Evolutionary conservation across 1,140 invertebrate genomes (phyloP), one percentile per base, ranked within the genome.

Genomic region (Acromyrmex echinatior): DNA sequence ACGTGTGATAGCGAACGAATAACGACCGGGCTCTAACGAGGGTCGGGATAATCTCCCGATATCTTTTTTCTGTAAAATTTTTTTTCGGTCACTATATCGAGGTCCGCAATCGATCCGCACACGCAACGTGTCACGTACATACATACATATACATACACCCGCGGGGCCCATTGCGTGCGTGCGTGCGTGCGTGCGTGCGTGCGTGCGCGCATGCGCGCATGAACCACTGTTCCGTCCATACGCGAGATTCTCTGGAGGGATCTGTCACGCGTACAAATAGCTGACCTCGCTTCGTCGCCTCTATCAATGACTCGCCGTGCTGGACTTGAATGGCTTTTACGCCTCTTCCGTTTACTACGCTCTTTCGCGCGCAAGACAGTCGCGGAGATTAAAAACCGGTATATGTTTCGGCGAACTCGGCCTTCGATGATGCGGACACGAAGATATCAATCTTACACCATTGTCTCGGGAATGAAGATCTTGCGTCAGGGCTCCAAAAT

Each of bases 201-300:
- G 31, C 31, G 31, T 3, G 31, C 31, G 31, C 0, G 31, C 81
- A 58, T n/a, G 49, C 81, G 63, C 82, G 80, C 86, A 91, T 87
- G 77, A 86, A 82, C 77, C 79, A 80, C 88, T 63, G 53, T 86
- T 86, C 88, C 90, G 87, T 92, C 87, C 77, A 85, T 82, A 86
- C 80, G 88, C 88, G 89, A 93, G 92, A 94, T 94, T 95, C 94
- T 92, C 93, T 91, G 92, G 91, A 94, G 94, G 92, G 91, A 92
- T 94, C 94, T 94, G 94, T 95, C 94, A 95, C 94, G 94, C 94
- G 92, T 95, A 95, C 94, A 95, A 95, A 95, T 95, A 95, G 94
- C 94, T 95, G 95, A 95, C 94, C 95, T 95, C 94, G 95, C 93
- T 93, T 93, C 93, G 93, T 94, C 93, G 94, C 92, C 92, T 94